phyloP scores from a whole-genome alignment of 2,797 vertebrate species.

The Peromyscus attwateri region DNA sequence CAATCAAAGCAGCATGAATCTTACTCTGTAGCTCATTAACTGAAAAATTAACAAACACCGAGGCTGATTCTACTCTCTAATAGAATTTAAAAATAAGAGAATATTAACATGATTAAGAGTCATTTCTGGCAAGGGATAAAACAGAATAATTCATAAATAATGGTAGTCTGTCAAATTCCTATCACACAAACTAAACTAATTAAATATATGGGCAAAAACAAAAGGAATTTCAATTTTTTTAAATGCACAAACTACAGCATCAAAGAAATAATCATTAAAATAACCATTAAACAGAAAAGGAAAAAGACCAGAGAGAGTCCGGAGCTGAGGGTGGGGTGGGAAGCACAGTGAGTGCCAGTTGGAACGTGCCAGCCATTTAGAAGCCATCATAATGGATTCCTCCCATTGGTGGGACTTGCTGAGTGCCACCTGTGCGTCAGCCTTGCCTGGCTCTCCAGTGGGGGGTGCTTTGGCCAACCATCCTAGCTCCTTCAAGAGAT shows the following conservation, averaged over 20 bases:
- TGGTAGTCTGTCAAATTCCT: conserved; percentile 51
- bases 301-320: neutral
- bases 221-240: conserved; percentile 55
- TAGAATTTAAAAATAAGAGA: conserved; percentile 53
- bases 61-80: neutral
- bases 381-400: neutral
- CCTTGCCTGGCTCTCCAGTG: neutral
- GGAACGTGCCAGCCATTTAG: neutral
- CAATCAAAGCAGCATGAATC: neutral
- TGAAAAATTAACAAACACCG: conserved; percentile 33
- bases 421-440: neutral
- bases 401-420: neutral
- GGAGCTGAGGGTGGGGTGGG: neutral
- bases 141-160: conserved; percentile 51
- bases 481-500: neutral
- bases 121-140: conserved; percentile 47
- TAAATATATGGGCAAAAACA: conserved; percentile 50
- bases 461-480: neutral
- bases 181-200: conserved; percentile 57
- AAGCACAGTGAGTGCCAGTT: neutral
- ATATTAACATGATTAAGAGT: neutral
- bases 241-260: conserved; percentile 41
- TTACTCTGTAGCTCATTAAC: conserved; percentile 18
- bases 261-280: conserved; percentile 47
- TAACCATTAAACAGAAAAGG: neutral